Evolutionary conservation across 1,140 invertebrate species (phyloP).

Genomic region (Onthophagus taurus): DNA sequence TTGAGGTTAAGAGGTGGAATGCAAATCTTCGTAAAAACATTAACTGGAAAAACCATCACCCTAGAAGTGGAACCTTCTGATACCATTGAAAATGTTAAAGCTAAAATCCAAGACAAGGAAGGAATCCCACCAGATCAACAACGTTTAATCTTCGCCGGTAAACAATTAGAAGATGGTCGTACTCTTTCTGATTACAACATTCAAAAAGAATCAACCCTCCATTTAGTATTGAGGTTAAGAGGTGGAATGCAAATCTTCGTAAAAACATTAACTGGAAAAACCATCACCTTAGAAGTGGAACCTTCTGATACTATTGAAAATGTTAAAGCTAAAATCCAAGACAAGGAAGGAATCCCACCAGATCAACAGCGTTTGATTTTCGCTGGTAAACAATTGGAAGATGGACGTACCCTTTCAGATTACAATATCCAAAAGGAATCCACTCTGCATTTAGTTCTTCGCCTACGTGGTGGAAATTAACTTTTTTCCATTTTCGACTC

Average conservation of each 20-base stretch:
- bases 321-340: conserved; percentile 59
- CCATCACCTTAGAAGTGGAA: conserved; percentile 61
- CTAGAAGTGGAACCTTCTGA: conserved; percentile 63
- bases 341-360: conserved; percentile 53
- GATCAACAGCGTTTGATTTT: conserved; percentile 57
- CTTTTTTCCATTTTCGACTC: no score
- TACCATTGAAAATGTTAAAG: no score
- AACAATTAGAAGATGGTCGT: conserved; percentile 69
- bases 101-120: no score
- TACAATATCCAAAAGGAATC: conserved; percentile 76
- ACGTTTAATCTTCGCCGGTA: conserved; percentile 60
- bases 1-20: conserved; percentile 58
- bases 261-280: conserved; percentile 52
- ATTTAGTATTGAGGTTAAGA: conserved; percentile 64
- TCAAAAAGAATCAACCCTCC: conserved; percentile 63
- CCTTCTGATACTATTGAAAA: conserved; percentile 66
- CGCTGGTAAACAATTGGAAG: conserved; percentile 62
- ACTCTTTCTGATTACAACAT: conserved; percentile 73
- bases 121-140: no score
- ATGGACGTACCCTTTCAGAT: conserved; percentile 62
- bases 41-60: conserved; percentile 64
- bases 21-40: conserved; percentile 58
- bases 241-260: conserved; percentile 75
- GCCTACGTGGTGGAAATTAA: conserved; percentile 60
- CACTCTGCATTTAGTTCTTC: conserved; percentile 60